A percentile compares a stretch with the other conserved stretches of the same genome.
Conservation (phyloP, 2,797 vertebrate species). For the Pteropus rufus region DNA sequence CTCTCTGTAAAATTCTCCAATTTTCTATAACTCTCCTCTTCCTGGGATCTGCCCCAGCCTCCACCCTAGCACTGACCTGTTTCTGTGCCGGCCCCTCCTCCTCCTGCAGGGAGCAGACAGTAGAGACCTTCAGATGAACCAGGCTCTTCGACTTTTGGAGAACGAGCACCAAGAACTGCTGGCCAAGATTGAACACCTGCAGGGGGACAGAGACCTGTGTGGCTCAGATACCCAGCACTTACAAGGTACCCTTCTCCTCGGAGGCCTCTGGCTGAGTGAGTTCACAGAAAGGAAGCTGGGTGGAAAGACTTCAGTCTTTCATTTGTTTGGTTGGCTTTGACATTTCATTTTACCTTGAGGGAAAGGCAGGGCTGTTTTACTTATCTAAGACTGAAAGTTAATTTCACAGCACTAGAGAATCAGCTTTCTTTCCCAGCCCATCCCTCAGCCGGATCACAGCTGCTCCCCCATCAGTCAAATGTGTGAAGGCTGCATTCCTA, state of each 20-base stretch:
- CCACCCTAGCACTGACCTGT: background rate
- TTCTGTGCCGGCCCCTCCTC: background rate
- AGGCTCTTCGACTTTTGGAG: conserved; percentile 80
- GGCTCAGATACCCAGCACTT: conserved; percentile 80
- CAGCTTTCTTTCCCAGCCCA: background rate
- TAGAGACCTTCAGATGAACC: conserved; percentile 79
- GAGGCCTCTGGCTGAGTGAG: background rate
- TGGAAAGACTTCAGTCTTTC: background rate
- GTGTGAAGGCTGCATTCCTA: background rate
- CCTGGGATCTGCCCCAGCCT: background rate
- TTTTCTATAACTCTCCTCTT: background rate
- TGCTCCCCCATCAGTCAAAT: background rate
- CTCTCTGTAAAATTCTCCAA: background rate
- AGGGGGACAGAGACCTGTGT: conserved; percentile 83
- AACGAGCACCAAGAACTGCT: conserved; percentile 82
- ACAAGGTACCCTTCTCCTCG: conserved; percentile 79
- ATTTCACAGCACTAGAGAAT: background rate
- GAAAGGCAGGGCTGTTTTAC: background rate
- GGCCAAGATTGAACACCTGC: conserved; percentile 79
- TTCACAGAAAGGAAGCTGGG: background rate
- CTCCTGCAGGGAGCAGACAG: conserved; percentile 82
- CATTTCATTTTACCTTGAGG: conserved; percentile 1
- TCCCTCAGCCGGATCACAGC: background rate
- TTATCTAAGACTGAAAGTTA: background rate
- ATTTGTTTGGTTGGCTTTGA: background rate